These are phyloP conservation scores for Alloscopus bannaensis DNA, from an alignment of 2,888 invertebrate species.

Conservation along the genomic window DNA sequence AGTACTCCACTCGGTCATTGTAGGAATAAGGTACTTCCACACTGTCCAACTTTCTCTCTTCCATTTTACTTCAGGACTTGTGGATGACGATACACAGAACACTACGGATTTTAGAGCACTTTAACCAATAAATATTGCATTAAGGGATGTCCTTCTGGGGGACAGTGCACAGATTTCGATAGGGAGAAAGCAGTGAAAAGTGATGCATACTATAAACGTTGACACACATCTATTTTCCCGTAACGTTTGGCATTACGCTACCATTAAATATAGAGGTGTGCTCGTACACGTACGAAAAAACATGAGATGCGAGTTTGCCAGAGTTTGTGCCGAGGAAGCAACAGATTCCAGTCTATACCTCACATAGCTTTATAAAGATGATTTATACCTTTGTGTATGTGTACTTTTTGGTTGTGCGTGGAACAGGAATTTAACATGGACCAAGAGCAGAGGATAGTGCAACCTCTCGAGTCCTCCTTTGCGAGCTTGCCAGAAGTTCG, in stretches of 20 bases:
- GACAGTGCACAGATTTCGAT: too few species aligned
- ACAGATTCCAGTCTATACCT: neutral
- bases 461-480: slow-evolving; percentile 76
- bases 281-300: neutral
- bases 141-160: too few species aligned
- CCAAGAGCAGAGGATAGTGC: slow-evolving; percentile 81
- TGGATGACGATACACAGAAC: too few species aligned
- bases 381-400: neutral
- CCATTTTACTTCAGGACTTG: too few species aligned
- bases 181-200: too few species aligned
- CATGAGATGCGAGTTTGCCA: neutral
- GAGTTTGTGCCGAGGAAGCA: neutral
- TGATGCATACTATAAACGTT: too few species aligned
- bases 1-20: too few species aligned
- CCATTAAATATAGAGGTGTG: neutral
- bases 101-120: too few species aligned
- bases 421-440: slow-evolving; percentile 81
- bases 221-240: neutral
- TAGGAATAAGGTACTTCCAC: too few species aligned
- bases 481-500: slow-evolving; percentile 71
- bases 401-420: neutral
- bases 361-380: neutral
- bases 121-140: too few species aligned
- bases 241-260: neutral
- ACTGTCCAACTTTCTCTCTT: too few species aligned